A percentile compares a stretch with the other conserved stretches of the same genome.
Conservation (phyloP, 2,113 vertebrate species). For the Malurus cyaneus region DNA sequence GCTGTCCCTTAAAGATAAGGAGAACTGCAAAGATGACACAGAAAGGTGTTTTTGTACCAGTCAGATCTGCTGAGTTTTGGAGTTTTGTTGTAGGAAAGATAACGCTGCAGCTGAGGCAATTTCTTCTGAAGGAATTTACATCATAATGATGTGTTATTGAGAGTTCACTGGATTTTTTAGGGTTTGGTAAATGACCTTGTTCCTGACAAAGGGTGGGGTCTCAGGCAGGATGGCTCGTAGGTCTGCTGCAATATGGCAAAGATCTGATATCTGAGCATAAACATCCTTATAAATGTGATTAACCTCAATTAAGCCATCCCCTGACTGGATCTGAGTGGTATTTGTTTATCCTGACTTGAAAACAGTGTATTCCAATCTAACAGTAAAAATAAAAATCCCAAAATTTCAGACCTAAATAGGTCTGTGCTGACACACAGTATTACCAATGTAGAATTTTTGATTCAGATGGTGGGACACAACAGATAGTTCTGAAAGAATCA, state of each 20-base stretch:
- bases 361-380: neutral
- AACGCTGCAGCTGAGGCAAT: neutral
- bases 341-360: neutral
- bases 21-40: neutral
- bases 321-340: neutral
- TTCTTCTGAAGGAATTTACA: neutral
- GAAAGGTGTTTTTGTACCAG: neutral
- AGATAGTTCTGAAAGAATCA: neutral
- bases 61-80: neutral
- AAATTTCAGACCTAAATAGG: too few relatives aligned
- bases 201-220: neutral
- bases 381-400: neutral
- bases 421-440: neutral
- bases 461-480: neutral
- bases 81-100: neutral
- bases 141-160: neutral
- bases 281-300: neutral
- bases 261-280: neutral
- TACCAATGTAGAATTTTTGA: neutral
- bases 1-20: neutral
- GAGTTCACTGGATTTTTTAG: neutral
- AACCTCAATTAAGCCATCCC: neutral
- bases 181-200: neutral
- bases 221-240: neutral
- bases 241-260: neutral